phyloP scores from a whole-genome alignment of 2,797 vertebrate genomes.

The Hoplostethus mediterraneus region DNA sequence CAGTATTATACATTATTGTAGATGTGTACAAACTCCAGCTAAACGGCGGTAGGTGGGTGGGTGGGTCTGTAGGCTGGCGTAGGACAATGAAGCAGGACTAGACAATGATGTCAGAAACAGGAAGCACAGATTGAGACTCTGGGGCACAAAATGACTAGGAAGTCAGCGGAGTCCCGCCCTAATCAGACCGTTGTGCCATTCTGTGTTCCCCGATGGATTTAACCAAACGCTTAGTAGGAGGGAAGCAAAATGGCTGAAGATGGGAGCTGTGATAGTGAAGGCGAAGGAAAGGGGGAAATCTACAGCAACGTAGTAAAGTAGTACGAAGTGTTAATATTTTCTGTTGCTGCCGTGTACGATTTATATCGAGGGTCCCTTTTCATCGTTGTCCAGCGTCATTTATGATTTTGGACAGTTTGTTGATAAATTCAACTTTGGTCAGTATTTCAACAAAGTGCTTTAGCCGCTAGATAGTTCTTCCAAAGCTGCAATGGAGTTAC shows the following conservation, averaged over 20 bases:
- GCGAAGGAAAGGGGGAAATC: background rate
- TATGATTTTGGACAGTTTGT: background rate
- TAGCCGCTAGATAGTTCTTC: background rate
- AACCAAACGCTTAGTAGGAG: background rate
- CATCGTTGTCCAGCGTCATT: background rate
- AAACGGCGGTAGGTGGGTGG: conserved; percentile 54
- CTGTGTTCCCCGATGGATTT: conserved; percentile 15
- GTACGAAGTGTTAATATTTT: background rate
- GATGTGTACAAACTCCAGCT: conserved; percentile 83
- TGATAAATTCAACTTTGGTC: conserved; percentile 2
- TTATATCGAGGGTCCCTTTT: background rate
- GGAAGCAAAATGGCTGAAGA: background rate
- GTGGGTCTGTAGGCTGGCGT: conserved; percentile 33
- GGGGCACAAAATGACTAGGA: background rate
- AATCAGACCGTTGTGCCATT: background rate
- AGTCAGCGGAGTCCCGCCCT: background rate
- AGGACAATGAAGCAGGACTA: conserved; percentile 49
- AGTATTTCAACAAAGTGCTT: background rate
- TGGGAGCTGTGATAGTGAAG: conserved; percentile 1
- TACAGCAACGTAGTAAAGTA: background rate
- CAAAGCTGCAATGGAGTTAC: background rate
- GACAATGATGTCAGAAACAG: conserved; percentile 25
- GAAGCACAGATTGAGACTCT: conserved; percentile 35
- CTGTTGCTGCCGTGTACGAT: background rate
- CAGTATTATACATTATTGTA: conserved; percentile 88